Evolutionary conservation across 2,797 vertebrate genomes (phyloP), one percentile per base, ranked within the genome.

Genomic region (Tinamus major): DNA sequence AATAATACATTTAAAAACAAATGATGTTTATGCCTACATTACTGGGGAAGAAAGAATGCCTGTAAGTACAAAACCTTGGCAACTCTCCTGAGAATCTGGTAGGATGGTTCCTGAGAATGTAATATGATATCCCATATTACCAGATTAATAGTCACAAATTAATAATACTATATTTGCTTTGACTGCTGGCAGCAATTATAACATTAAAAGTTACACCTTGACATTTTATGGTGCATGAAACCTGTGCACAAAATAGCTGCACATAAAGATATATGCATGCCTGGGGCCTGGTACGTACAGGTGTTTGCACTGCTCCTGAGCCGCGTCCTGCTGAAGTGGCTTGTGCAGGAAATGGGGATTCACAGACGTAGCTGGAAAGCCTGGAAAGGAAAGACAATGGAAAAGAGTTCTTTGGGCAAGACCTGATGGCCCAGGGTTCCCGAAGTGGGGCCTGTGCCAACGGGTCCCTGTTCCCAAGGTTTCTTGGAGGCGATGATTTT

Each of bases 291-390:
- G 6, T 80, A 17, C 26, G 55, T 33, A 6, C 5, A 2, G 15
- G 58, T 6, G 29, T 35, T 46, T 4, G 42, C 29, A 0, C 4
- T 13, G 53, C 39, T 19, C 29, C 8, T 39, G 58, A 35, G 5
- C 1, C 10, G 14, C 4, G 2, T 12, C 3, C 20, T 24, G 0
- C 48, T 17, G 5, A 0, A 24, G 31, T 1, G 37, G 1, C 13
- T 7, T 15, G 18, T 19, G 6, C 21, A 11, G 42, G 13, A 13
- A 11, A 3, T 6, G 1, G 0, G 24, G 3, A 3, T 9, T 18
- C n/a, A 0, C 2, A 20, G 31, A 41, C 9, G 6, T 0, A 31
- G 53, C 2, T 7, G 46, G 67, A n/a, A 24, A 35, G 29, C 10
- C 21, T 39, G 9, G 20, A 29, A n/a, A 27, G 35, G 39, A 53